phyloP scores from a whole-genome alignment of 2,888 invertebrate genomes.

The Thera obeliscata region DNA sequence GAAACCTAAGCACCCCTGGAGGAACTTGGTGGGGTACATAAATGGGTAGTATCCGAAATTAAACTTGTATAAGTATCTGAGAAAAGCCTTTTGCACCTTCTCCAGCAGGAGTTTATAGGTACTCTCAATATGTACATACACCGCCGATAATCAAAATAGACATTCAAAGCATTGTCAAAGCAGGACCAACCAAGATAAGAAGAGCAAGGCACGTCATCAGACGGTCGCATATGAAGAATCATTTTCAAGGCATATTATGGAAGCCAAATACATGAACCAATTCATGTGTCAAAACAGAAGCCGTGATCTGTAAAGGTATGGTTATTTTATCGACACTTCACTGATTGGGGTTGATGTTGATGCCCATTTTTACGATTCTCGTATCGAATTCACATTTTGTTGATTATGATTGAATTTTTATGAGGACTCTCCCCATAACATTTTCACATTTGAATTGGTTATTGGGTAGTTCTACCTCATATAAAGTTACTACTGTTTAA shows the following conservation, averaged over 20 bases:
- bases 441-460: conserved; percentile 22
- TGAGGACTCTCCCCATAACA: conserved; percentile 25
- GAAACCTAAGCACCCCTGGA: too few species aligned
- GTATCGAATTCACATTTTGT: conserved; percentile 37
- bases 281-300: conserved; percentile 24
- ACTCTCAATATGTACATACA: too few species aligned
- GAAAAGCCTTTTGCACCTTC: too few species aligned
- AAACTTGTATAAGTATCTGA: too few species aligned
- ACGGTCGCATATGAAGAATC: background rate
- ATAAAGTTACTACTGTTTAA: conserved; percentile 5
- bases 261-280: background rate
- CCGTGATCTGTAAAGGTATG: conserved; percentile 27
- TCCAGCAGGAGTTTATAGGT: too few species aligned
- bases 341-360: conserved; percentile 39
- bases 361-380: conserved; percentile 35
- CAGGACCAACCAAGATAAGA: too few species aligned
- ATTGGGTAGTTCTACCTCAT: conserved; percentile 4
- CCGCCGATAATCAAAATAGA: too few species aligned
- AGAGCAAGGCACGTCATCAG: too few species aligned
- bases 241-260: background rate
- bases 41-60: too few species aligned
- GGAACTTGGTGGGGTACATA: too few species aligned
- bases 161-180: too few species aligned
- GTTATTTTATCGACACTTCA: conserved; percentile 40
- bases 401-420: conserved; percentile 39